Base-by-base conservation (phyloP, 2,113 vertebrate genomes). In the Epinephelus cyanopodus region DNA sequence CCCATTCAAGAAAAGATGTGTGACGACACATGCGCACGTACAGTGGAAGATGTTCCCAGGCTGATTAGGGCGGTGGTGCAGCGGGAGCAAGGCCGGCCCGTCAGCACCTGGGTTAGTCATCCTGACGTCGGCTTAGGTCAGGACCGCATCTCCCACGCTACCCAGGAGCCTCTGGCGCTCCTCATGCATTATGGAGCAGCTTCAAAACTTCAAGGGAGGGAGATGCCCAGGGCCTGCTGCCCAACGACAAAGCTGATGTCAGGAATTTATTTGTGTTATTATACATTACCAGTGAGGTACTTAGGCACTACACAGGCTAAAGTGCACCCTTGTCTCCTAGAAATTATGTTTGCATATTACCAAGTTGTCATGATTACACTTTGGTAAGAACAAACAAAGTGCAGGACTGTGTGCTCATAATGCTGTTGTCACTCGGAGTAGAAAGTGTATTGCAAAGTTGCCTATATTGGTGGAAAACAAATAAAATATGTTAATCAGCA, bases 181-280 rank as follows among this genome's bases (percentile, higher is more conserved):
- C 39, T 72, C 69, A 90, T 79, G 74, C 54, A 88, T 88, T 83
- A 80, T 87, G 77, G 80, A 90, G 69, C n/a, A 67, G 72, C 75
- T 74, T 69, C 25, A 45, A 47, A 79, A 54, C 52, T 45, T 52
- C 27, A 57, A 75, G 67, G 33, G 11, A 52, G 19, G 47, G 19
- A n/a, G 25, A 71, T 23, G 63, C 60, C 54, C 10, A 29, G 19
- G 54, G 71, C 62, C 27, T n/a, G 25, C 3, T 47, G 54, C 25
- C 27, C 71, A 58, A 5, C 6, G 10, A 27, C 15, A 27, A 29
- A 21, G 17, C n/a, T 29, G 13, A 21, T 47, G 37, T 72, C 63
- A 52, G 50, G 62, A 70, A 45, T 21, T 77, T 67, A 47, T 64
- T 14, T 66, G 64, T 66, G 23, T 67, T 74, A 33, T 17, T 47